Evolutionary conservation across 2,797 vertebrate species (phyloP).

Genomic region (Scarus forsteni): DNA sequence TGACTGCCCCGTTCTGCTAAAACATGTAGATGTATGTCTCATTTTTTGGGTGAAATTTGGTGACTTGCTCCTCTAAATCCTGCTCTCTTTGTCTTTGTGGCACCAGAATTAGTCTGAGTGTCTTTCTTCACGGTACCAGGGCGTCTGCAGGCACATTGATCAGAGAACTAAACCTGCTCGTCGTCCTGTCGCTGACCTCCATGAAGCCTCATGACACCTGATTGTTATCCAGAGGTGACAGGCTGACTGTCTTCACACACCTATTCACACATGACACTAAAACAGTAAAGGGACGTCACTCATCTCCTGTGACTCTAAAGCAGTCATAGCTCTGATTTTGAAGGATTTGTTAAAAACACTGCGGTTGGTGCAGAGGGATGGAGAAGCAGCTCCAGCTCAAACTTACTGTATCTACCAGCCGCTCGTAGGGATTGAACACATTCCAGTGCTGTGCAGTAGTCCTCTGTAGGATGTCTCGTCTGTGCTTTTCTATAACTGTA

Average conservation of each 20-base stretch:
- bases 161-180: not conserved
- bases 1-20: slow-evolving; percentile 11
- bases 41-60: slow-evolving; percentile 11
- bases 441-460: slow-evolving; percentile 46
- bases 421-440: slow-evolving; percentile 26
- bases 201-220: not conserved
- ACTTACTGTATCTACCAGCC: slow-evolving; percentile 21
- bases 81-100: slow-evolving; percentile 2
- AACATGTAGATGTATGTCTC: not conserved
- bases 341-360: slow-evolving; percentile 6
- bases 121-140: slow-evolving; percentile 35
- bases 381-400: slow-evolving; percentile 16
- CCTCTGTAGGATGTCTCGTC: slow-evolving; percentile 35
- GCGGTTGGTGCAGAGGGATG: slow-evolving; percentile 2
- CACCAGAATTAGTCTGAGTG: slow-evolving; percentile 1
- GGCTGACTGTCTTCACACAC: not conserved
- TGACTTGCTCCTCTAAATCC: not conserved
- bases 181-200: not conserved
- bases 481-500: slow-evolving; percentile 54
- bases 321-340: not conserved
- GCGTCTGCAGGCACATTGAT: not conserved
- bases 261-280: not conserved
- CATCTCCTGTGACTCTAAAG: slow-evolving; percentile 19
- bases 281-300: not conserved
- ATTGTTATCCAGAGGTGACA: slow-evolving; percentile 13